These are phyloP conservation scores for Batillaria attramentaria DNA, from an alignment of 1,140 invertebrate genomes.

Conservation along the genomic window DNA sequence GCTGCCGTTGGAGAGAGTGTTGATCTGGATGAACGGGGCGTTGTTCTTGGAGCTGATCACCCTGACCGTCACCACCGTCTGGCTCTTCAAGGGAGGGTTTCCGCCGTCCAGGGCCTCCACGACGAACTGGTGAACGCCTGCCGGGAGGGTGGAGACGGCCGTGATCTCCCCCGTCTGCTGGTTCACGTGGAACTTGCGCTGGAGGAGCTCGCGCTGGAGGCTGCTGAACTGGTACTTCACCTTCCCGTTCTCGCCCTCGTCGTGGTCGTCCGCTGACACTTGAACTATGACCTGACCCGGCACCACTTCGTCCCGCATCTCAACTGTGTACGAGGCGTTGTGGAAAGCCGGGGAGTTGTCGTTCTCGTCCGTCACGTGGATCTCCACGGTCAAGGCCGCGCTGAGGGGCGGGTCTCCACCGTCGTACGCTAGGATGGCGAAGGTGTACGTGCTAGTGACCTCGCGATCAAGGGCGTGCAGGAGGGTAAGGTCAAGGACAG, in stretches of 20 bases:
- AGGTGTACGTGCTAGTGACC: conserved; percentile 80
- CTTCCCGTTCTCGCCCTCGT: conserved; percentile 85
- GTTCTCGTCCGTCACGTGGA: conserved; percentile 74
- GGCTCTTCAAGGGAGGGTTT: conserved; percentile 88
- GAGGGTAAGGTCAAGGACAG: conserved; percentile 40
- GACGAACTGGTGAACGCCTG: conserved; percentile 77
- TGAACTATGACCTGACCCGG: conserved; percentile 62
- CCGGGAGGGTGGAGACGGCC: conserved; percentile 38
- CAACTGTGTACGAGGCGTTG: conserved; percentile 92
- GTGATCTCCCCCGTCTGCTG: conserved; percentile 53
- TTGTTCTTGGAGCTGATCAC: conserved; percentile 55
- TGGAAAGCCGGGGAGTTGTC: conserved; percentile 76
- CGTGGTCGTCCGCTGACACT: conserved; percentile 84
- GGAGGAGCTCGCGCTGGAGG: conserved; percentile 49
- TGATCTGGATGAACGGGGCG: conserved; percentile 78
- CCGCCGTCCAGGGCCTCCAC: conserved; percentile 95
- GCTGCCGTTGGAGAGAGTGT: conserved; percentile 43
- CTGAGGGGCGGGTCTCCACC: conserved; percentile 48
- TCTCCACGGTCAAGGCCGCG: conserved; percentile 73
- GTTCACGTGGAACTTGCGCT: conserved; percentile 51
- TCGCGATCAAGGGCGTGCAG: conserved; percentile 81
- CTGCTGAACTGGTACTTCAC: conserved; percentile 82
- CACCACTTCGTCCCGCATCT: conserved; percentile 52
- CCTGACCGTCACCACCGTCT: conserved; percentile 93
- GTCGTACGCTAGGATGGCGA: conserved; percentile 86